These are phyloP conservation scores for Potamarius usumacintae DNA, from an alignment of 2,113 vertebrate species.

Conservation along the genomic window DNA sequence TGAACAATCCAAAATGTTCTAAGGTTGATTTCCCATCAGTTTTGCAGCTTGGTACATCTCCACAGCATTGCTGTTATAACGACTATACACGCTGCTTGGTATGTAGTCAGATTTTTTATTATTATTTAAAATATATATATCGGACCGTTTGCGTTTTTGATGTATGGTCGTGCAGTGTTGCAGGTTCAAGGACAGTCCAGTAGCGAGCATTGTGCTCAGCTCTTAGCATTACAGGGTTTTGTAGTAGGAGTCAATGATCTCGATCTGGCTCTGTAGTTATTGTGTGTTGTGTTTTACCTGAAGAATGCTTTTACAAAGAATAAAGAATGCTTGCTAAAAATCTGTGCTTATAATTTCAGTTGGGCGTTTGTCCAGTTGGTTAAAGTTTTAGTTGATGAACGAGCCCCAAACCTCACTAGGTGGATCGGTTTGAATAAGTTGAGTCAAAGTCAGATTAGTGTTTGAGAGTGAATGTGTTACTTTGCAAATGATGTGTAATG, in stretches of 20 bases:
- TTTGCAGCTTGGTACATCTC: not conserved
- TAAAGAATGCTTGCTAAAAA: not conserved
- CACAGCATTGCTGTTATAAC: not conserved
- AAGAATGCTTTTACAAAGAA: not conserved
- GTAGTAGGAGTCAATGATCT: not conserved
- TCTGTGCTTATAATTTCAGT: not conserved
- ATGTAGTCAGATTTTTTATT: not conserved
- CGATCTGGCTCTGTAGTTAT: not conserved
- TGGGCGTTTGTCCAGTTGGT: not conserved
- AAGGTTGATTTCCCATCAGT: not conserved
- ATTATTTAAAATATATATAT: too few species aligned
- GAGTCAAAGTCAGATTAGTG: not conserved
- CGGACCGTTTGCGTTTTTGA: too few species aligned
- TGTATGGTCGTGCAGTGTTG: too few species aligned
- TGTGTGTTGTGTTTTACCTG: not conserved
- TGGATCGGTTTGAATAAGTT: not conserved
- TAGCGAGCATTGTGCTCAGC: not conserved
- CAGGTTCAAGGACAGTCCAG: not conserved
- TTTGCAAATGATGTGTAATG: too few species aligned
- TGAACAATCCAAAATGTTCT: not conserved
- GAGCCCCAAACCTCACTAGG: not conserved
- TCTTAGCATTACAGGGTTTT: not conserved
- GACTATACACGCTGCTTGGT: too few species aligned
- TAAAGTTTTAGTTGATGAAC: too few species aligned
- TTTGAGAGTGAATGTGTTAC: too few species aligned